Conservation (phyloP, 2,797 vertebrate genomes). For the Halcyon badia region DNA sequence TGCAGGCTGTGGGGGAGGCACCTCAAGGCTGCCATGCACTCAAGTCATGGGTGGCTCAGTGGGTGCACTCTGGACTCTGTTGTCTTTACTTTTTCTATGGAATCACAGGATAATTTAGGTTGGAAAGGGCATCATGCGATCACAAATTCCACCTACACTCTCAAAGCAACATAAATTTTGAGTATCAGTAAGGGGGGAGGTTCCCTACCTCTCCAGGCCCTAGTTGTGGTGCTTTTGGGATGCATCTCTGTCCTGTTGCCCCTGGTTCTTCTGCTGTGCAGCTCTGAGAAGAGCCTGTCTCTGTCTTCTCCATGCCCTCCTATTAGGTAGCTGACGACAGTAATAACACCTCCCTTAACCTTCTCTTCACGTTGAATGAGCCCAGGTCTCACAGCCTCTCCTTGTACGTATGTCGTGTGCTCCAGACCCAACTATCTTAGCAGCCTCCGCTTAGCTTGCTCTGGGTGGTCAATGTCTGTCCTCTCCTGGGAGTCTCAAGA, state of each 20-base stretch:
- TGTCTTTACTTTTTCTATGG: neutral
- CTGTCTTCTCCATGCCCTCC: neutral
- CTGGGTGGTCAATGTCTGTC: neutral
- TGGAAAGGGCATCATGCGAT: neutral
- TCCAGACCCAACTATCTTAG: neutral
- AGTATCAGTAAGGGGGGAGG: neutral
- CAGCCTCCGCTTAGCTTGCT: neutral
- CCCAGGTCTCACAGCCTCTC: neutral
- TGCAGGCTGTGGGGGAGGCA: accelerated
- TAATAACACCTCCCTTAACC: neutral
- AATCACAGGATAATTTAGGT: neutral
- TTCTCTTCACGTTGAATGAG: neutral
- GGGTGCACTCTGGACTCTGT: neutral
- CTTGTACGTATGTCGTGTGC: accelerated
- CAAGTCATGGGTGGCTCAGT: accelerated
- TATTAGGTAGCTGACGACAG: neutral
- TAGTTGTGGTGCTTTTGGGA: neutral
- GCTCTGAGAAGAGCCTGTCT: neutral
- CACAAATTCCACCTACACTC: accelerated
- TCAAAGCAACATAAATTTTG: neutral
- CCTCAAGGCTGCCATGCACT: neutral
- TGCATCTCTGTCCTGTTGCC: neutral
- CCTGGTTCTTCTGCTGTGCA: neutral
- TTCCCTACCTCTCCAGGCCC: neutral
- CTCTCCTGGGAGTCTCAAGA: neutral